Percentiles rank a stretch among this genome's conserved stretches.
phyloP scores from a whole-genome alignment of 1,140 invertebrate species.

The Drosophila serrata region DNA sequence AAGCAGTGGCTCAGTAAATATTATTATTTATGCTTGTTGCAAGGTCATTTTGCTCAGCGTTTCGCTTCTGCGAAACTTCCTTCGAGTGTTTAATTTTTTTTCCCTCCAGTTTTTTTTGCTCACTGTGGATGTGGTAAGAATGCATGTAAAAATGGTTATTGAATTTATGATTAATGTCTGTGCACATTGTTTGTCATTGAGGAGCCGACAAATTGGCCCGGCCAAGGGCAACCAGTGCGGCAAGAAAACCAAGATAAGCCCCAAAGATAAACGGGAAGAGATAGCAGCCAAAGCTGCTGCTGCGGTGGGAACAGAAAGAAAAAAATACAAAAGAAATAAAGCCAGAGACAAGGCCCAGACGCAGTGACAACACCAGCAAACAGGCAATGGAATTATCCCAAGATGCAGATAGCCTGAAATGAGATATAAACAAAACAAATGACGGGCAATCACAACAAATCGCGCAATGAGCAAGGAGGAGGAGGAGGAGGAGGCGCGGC shows the following conservation, averaged over 20 bases:
- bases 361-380: conserved; percentile 11
- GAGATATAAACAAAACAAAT: conserved; percentile 36
- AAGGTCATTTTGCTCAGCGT: conserved; percentile 1
- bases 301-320: conserved; percentile 21
- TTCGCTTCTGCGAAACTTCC: conserved; percentile 9
- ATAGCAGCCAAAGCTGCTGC: conserved; percentile 31
- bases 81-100: background rate
- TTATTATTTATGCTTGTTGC: conserved; percentile 1
- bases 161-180: conserved; percentile 73
- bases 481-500: too few species aligned
- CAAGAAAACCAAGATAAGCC: conserved; percentile 37
- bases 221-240: conserved; percentile 53
- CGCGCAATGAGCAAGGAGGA: conserved; percentile 50
- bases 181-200: conserved; percentile 60
- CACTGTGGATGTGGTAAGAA: conserved; percentile 61
- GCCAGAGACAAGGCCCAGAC: conserved; percentile 18
- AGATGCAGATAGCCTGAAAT: conserved; percentile 37
- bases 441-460: conserved; percentile 48
- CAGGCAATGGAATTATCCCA: conserved; percentile 22
- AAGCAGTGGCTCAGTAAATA: background rate
- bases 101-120: conserved; percentile 1
- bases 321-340: conserved; percentile 4
- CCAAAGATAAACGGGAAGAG: conserved; percentile 66
- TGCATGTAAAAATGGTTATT: conserved; percentile 78
- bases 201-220: conserved; percentile 65